Evolutionary conservation across 2,797 vertebrate species (phyloP).

Genomic region (Oophaga sylvatica): DNA sequence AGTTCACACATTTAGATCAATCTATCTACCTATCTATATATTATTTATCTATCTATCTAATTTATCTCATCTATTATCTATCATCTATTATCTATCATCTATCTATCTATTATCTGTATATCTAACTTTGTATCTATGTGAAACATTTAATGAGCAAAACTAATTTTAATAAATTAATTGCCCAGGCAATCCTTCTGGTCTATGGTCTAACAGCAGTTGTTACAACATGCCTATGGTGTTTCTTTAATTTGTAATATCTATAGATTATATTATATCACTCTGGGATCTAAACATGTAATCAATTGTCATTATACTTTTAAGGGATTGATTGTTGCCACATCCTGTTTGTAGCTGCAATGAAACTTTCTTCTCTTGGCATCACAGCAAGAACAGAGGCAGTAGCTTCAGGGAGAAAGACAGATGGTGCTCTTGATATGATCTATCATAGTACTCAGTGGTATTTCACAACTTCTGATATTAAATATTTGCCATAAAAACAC

Average conservation of each 20-base stretch:
- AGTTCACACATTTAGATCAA: too few species aligned
- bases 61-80: too few species aligned
- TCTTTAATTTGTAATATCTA: background rate
- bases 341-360: background rate
- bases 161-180: background rate
- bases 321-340: background rate
- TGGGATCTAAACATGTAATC: background rate
- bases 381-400: background rate
- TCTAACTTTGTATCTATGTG: background rate
- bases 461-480: background rate
- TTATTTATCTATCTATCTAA: too few species aligned
- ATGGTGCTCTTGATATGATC: constrained; percentile 12
- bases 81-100: background rate
- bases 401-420: constrained; percentile 27
- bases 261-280: background rate
- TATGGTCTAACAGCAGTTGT: background rate
- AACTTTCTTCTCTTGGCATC: constrained; percentile 8
- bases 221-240: background rate
- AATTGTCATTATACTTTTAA: background rate
- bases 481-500: too few species aligned
- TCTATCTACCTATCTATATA: too few species aligned
- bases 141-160: background rate
- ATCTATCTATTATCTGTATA: background rate
- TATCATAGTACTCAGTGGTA: background rate
- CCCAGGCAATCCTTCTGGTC: background rate